These are phyloP conservation scores for Ichneumon xanthorius DNA, from an alignment of 2,888 invertebrate species.

Conservation along the genomic window DNA sequence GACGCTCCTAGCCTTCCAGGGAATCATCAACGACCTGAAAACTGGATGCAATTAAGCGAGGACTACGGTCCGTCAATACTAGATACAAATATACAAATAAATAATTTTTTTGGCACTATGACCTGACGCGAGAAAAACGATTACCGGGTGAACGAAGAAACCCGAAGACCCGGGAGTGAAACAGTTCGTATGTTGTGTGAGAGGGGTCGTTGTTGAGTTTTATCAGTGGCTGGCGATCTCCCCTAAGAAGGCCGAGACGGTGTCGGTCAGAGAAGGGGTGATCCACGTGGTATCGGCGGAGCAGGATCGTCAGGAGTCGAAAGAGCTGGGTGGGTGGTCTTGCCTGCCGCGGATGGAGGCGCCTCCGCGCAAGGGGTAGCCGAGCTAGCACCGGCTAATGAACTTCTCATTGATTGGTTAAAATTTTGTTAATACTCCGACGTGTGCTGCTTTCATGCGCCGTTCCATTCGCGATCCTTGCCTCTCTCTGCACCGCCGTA, in stretches of 20 bases:
- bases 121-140: conserved; percentile 9
- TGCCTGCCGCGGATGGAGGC: conserved; percentile 69
- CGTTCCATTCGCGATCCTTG: conserved; percentile 71
- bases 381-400: conserved; percentile 80
- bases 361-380: conserved; percentile 56
- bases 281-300: conserved; percentile 44
- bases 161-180: conserved; percentile 31
- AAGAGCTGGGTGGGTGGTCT: conserved; percentile 59
- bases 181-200: conserved; percentile 30
- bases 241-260: conserved; percentile 70
- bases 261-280: conserved; percentile 54
- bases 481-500: conserved; percentile 53
- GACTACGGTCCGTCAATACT: not conserved
- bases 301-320: conserved; percentile 51
- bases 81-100: not conserved
- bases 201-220: conserved; percentile 74
- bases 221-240: conserved; percentile 79
- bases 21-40: too few species aligned
- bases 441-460: conserved; percentile 81
- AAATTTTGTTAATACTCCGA: conserved; percentile 83
- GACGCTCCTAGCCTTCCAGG: too few species aligned
- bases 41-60: not conserved
- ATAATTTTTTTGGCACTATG: not conserved
- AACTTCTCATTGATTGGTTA: conserved; percentile 84
- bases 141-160: conserved; percentile 40